Percentiles rank a stretch among this genome's conserved stretches.
Conservation (phyloP, 2,888 invertebrate genomes). For the Cremastinae sp. region DNA sequence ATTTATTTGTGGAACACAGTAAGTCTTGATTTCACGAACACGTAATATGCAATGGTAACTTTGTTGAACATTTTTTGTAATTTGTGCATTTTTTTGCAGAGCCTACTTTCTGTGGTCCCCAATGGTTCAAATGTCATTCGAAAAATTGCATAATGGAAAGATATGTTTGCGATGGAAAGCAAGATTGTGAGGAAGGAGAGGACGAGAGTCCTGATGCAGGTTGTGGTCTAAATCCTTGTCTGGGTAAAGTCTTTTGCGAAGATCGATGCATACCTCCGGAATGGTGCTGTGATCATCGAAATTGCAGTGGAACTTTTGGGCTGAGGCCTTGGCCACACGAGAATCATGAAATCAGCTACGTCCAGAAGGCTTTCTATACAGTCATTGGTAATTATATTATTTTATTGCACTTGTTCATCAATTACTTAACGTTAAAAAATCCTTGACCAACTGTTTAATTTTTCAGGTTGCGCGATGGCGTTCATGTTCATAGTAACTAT, state of each 20-base stretch:
- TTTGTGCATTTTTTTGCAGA: conserved; percentile 55
- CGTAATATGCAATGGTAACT: no score
- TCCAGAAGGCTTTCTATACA: conserved; percentile 80
- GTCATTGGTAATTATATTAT: conserved; percentile 75
- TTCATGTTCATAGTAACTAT: conserved; percentile 80
- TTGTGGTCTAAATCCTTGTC: conserved; percentile 78
- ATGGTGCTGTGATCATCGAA: conserved; percentile 81
- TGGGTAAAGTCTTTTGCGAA: conserved; percentile 80
- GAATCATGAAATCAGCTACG: conserved; percentile 76
- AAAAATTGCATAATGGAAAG: conserved; percentile 80
- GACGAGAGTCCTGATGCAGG: conserved; percentile 80
- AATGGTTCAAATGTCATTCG: conserved; percentile 74
- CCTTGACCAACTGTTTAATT: conserved; percentile 30
- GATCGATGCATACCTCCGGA: conserved; percentile 82
- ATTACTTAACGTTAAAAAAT: no score
- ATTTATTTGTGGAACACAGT: conserved; percentile 69
- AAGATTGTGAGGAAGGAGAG: conserved; percentile 81
- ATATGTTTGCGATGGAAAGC: conserved; percentile 82
- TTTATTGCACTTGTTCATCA: no score
- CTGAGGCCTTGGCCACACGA: conserved; percentile 63
- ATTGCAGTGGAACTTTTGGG: conserved; percentile 63
- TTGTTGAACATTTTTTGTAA: no score
- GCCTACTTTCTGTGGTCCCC: conserved; percentile 68
- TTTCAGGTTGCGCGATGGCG: conserved; percentile 79
- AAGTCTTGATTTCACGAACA: conserved; percentile 47